Base-by-base conservation (phyloP, 2,888 invertebrate genomes). In the Isotomurus palustris region DNA sequence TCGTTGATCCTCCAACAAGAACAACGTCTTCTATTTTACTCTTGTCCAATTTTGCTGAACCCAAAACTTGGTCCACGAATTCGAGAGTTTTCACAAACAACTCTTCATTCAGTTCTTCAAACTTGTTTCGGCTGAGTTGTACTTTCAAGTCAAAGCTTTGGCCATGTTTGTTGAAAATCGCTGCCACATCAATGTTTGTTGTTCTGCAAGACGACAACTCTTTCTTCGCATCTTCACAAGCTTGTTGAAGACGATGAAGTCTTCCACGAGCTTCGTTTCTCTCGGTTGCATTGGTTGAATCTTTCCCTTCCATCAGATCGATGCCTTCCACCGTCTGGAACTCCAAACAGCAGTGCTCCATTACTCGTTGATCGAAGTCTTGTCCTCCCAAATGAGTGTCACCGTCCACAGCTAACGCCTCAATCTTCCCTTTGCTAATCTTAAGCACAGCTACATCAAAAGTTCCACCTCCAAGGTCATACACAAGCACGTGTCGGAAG, bases 1-100 rank as follows among this genome's bases (percentile, higher is more conserved):
- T 81, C 0, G 85, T 88, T 0, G 87, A 87, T 22, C 88, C 90
- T 14, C 90, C 89, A 35, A 89, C 89, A 28, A 90, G 78, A 0
- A 90, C 88, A 2, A 90, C 84, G 71, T 89, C 60, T 19, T 60
- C 27, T 35, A 53, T 32, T 21, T 51, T n/a, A 0, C 6, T 2
- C 32, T 58, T 61, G 17, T 44, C 40, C 17, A 55, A 5, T 21
- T 50, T 27, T 3, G 55, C 52, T 8, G 21, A 25, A 25, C 21
- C 14, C 6, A 62, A 14, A 1, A 47, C 38, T 4, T 19, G 28
- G 12, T 61, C 58, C 19, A 61, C 58, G n/a, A 55, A 29, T 28
- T 21, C 21, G 21, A 58, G 51, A 6, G 53, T 56, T 12, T 45
- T 52, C 28, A 52, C 32, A 40, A 58, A 58, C 5, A 44, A 10